Evolutionary conservation across 2,888 invertebrate species (phyloP), one percentile per base, ranked within the genome.

Genomic region (Parochlus steinenii): DNA sequence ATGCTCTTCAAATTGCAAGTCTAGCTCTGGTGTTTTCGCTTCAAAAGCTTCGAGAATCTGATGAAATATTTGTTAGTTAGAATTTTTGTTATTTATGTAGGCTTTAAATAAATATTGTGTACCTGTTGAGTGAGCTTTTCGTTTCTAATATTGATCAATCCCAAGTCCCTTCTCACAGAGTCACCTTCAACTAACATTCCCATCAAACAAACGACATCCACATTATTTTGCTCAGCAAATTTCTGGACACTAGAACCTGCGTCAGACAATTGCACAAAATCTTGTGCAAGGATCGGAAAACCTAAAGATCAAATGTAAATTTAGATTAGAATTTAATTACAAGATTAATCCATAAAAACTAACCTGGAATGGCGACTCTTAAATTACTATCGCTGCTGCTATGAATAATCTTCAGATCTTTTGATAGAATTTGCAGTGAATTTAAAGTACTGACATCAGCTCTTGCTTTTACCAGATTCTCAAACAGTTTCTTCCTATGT

Each of bases 401-500:
- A 3, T 63, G 63, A 2, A 76, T 51, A 2, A 74, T 48, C 62
- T 89, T 89, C 32, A 76, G 56, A 49, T 89, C 89, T 52, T 78
- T 82, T 37, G 67, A 63, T 8, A 89, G 54, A 4, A 89, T 57
- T 48, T 86, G 78, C 1, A 62, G 56, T 0, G 73, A 58, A 0
- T 67, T 65, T n/a, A 89, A 55, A 1, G 48, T 42, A 0, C 70
- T 67, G 0, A 82, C 65, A 48, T 85, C 74, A 25, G 67, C 64
- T 35, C 79, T 71, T 0, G 79, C 81, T 1, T 51, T 46, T 33
- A 74, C 60, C 3, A 87, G 54, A 10, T 56, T 50, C 0, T 65
- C 51, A 41, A 71, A 71, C 3, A 63, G 35, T 8, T 28, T 31
- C 36, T 47, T 55, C 50, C 70, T 61, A 8, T 57, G 48, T 2